A percentile compares a stretch with the other conserved stretches of the same genome.
Evolutionary conservation across 2,113 vertebrate genomes (phyloP).

Genomic region (Sterna hirundo): DNA sequence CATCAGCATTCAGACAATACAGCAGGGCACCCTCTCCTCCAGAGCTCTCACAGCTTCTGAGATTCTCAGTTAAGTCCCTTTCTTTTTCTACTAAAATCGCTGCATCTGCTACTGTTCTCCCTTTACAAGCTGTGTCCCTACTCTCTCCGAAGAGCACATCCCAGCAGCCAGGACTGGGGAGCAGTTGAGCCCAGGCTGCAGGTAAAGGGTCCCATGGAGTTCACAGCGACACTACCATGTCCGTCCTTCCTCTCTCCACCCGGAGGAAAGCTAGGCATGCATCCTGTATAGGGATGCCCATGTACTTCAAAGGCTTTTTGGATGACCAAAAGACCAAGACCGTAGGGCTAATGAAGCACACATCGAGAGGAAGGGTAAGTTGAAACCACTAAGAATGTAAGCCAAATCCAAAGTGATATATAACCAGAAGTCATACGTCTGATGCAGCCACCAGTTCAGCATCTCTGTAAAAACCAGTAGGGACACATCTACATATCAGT

Average conservation of each 20-base stretch:
- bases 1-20: background rate
- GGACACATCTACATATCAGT: background rate
- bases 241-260: background rate
- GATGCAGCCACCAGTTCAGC: background rate
- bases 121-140: accelerated
- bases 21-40: background rate
- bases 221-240: background rate
- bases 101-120: background rate
- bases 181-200: background rate
- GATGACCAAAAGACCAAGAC: background rate
- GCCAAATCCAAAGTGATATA: background rate
- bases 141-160: accelerated
- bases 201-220: background rate
- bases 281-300: background rate
- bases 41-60: background rate
- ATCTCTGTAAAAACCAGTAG: background rate
- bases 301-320: background rate
- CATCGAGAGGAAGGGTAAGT: background rate
- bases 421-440: background rate
- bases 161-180: background rate
- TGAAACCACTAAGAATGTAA: background rate
- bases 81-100: background rate
- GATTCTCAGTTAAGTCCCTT: background rate
- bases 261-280: background rate
- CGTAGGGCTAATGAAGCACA: background rate